phyloP scores from a whole-genome alignment of 1,140 invertebrate genomes.

The Augochlora pura region DNA sequence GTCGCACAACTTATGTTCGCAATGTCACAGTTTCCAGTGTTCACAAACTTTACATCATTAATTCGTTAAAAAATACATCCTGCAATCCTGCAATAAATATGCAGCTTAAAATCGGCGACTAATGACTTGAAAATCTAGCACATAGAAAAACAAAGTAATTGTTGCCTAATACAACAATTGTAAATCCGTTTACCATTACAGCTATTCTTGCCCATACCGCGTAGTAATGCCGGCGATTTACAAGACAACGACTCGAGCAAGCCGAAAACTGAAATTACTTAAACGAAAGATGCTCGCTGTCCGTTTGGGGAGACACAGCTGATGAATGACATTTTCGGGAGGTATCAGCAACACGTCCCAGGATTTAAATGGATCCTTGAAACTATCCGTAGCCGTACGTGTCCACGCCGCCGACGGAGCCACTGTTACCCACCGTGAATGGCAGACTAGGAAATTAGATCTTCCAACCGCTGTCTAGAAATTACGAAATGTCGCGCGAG shows the following conservation, averaged over 20 bases:
- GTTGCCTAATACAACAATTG: too few species aligned
- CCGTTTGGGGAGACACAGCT: background rate
- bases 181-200: too few species aligned
- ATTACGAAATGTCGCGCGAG: slow-evolving; percentile 65
- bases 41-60: too few species aligned
- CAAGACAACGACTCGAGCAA: background rate
- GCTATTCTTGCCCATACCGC: too few species aligned
- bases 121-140: too few species aligned
- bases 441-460: slow-evolving; percentile 70
- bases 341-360: slow-evolving; percentile 54
- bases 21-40: too few species aligned
- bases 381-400: slow-evolving; percentile 65
- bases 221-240: too few species aligned
- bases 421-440: slow-evolving; percentile 48
- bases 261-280: slow-evolving; percentile 33
- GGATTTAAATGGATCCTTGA: slow-evolving; percentile 59
- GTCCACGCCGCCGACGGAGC: slow-evolving; percentile 49
- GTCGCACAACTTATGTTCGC: too few species aligned
- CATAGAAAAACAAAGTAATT: too few species aligned
- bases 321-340: slow-evolving; percentile 52
- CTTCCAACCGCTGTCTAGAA: slow-evolving; percentile 67
- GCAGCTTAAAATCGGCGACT: too few species aligned
- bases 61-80: too few species aligned
- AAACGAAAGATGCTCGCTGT: background rate
- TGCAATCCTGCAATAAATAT: too few species aligned